Percentiles rank a stretch among this genome's conserved stretches.
These are phyloP conservation scores for Pemphigus obesinymphae DNA, from an alignment of 1,140 invertebrate species.

Conservation along the genomic window DNA sequence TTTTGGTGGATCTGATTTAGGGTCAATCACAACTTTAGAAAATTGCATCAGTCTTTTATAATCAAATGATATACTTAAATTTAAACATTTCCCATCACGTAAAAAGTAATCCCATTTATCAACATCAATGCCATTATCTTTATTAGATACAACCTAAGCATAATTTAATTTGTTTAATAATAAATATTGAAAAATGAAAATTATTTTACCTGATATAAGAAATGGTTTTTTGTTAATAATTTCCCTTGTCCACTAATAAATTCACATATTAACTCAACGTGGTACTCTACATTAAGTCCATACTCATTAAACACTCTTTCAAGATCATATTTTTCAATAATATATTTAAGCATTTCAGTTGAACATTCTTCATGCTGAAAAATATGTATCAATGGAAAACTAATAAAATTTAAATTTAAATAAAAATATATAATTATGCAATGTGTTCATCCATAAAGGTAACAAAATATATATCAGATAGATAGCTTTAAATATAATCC, in stretches of 20 bases:
- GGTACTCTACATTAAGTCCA: constrained; percentile 35
- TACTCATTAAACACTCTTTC: constrained; percentile 48
- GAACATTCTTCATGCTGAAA: constrained; percentile 55
- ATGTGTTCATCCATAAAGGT: too few relatives aligned
- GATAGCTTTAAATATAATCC: too few relatives aligned
- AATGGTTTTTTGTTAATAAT: constrained; percentile 47
- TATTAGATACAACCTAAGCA: constrained; percentile 62
- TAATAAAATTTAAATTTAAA: background rate
- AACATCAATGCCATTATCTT: constrained; percentile 62
- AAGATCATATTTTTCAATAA: constrained; percentile 52
- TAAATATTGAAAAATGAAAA: background rate
- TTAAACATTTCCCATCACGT: constrained; percentile 54
- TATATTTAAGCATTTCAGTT: constrained; percentile 52
- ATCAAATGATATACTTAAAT: constrained; percentile 45
- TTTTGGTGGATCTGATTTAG: background rate
- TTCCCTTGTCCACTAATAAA: constrained; percentile 50
- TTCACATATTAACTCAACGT: constrained; percentile 53
- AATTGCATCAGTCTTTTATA: constrained; percentile 45
- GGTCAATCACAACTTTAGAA: constrained; percentile 41
- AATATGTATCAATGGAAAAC: constrained; percentile 25
- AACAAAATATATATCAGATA: too few relatives aligned
- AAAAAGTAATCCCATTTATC: constrained; percentile 70
- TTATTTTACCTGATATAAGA: constrained; percentile 52
- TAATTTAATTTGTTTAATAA: constrained; percentile 2
- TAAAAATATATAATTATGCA: too few relatives aligned